These are phyloP conservation scores for Heteronetta atricapilla DNA, from an alignment of 2,113 vertebrate species.

Conservation along the genomic window DNA sequence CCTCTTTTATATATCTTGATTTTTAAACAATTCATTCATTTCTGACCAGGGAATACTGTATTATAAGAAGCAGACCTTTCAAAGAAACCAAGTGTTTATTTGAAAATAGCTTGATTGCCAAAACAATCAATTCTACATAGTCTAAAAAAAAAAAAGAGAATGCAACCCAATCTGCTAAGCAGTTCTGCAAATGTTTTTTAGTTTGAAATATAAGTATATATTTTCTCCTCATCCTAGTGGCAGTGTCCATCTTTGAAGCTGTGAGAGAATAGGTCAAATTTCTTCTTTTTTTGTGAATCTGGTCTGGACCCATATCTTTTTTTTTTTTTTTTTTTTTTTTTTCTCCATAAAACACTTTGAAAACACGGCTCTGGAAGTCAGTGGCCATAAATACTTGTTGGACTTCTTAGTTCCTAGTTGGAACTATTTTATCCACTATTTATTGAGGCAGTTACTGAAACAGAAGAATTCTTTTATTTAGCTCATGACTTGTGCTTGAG, in stretches of 20 bases:
- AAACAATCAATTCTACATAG: neutral
- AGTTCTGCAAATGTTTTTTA: neutral
- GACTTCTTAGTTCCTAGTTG: neutral
- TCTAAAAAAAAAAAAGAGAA: neutral
- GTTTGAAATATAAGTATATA: neutral
- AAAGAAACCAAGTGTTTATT: neutral
- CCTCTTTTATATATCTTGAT: neutral
- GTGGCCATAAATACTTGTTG: neutral
- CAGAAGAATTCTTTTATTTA: neutral
- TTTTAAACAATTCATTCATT: neutral
- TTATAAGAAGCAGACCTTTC: neutral
- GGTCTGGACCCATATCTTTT: neutral
- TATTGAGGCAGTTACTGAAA: neutral
- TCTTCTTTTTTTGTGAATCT: neutral
- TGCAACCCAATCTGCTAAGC: neutral
- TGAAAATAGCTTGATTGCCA: conserved; percentile 4
- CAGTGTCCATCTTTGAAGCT: neutral
- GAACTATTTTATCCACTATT: neutral
- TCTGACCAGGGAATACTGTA: neutral
- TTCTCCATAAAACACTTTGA: neutral
- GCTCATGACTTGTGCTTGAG: neutral
- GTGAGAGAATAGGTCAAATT: neutral
- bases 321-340: neutral
- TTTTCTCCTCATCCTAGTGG: neutral
- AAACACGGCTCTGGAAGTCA: neutral